Evolutionary conservation across 2,888 invertebrate species (phyloP), one percentile per base, ranked within the genome.

Genomic region (Sphinx pinastri): DNA sequence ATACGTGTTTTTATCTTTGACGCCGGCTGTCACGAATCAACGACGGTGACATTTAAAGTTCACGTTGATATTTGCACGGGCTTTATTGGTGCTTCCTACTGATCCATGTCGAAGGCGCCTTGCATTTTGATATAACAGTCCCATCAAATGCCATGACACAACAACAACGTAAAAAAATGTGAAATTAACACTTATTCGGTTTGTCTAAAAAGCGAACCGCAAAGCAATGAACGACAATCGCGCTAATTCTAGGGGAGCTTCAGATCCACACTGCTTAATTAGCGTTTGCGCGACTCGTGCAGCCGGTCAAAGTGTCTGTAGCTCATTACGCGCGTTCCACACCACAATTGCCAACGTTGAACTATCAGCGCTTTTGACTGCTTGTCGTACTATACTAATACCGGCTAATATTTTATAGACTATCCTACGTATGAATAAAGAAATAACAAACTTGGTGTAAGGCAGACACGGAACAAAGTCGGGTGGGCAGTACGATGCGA

Each of bases 261-360:
- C 85, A 89, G 89, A 91, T 91, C 85, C 87, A 84, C 86, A 84
- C 85, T 84, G 90, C 88, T 89, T 93, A 94, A 94, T 94, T 94
- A 94, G 86, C 89, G 87, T 90, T 92, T 88, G 88, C 85, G 77
- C 83, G 81, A 78, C 79, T 82, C 79, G 84, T 86, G 84, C 89
- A 86, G 84, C 87, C 88, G 89, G 89, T 92, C 93, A 94, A 94
- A 93, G 93, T 91, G 90, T 90, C 87, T 86, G 84, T 87, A 85
- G 89, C 92, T 93, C 92, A 91, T 93, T 93, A 93, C 88, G 87
- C 82, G 83, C 84, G 79, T n/a, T 45, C 70, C 63, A 60, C 54
- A 52, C 25, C 16, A 55, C 63, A 45, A 51, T 75, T 81, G 84
- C 85, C 82, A 83, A 85, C 81, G 84, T 81, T 82, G 84, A 82